phyloP scores from a whole-genome alignment of 2,797 vertebrate species.

The Syncerus caffer region DNA sequence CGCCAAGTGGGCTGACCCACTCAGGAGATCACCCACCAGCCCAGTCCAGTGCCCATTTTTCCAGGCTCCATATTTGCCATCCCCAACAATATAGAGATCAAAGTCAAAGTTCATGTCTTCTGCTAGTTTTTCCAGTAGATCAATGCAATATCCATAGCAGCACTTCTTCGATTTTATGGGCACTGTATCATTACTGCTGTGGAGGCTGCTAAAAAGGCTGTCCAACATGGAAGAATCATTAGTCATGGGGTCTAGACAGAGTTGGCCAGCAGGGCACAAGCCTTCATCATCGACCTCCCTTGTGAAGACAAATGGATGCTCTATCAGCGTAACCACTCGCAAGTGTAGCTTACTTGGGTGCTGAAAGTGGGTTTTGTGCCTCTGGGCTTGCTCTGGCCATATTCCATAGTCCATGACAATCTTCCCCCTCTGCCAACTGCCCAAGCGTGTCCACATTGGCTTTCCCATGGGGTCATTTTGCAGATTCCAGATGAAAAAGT shows the following conservation, averaged over 20 bases:
- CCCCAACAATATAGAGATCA: conserved; percentile 97
- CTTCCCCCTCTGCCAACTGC: conserved; percentile 92
- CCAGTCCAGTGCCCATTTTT: conserved; percentile 98
- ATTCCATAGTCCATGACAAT: conserved; percentile 94
- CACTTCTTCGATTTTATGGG: conserved; percentile 93
- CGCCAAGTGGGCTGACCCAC: conserved; percentile 94
- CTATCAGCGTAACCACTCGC: conserved; percentile 95
- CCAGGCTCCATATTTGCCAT: conserved; percentile 95
- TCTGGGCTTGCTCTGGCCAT: conserved; percentile 91
- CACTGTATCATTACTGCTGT: conserved; percentile 89
- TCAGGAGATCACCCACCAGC: conserved; percentile 94
- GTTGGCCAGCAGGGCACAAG: conserved; percentile 93
- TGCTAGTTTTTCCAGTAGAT: conserved; percentile 94
- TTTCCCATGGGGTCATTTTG: conserved; percentile 96
- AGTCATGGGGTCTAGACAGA: conserved; percentile 94
- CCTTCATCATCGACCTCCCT: conserved; percentile 96
- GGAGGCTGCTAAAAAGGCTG: conserved; percentile 89
- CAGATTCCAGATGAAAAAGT: conserved; percentile 98
- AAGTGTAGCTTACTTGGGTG: conserved; percentile 88
- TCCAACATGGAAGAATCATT: conserved; percentile 90
- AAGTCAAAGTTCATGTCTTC: conserved; percentile 98
- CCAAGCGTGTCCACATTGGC: conserved; percentile 95
- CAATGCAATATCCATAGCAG: conserved; percentile 98
- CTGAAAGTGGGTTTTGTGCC: conserved; percentile 83
- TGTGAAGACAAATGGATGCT: conserved; percentile 98